phyloP scores from a whole-genome alignment of 2,113 vertebrate species.

The Austrofundulus limnaeus region DNA sequence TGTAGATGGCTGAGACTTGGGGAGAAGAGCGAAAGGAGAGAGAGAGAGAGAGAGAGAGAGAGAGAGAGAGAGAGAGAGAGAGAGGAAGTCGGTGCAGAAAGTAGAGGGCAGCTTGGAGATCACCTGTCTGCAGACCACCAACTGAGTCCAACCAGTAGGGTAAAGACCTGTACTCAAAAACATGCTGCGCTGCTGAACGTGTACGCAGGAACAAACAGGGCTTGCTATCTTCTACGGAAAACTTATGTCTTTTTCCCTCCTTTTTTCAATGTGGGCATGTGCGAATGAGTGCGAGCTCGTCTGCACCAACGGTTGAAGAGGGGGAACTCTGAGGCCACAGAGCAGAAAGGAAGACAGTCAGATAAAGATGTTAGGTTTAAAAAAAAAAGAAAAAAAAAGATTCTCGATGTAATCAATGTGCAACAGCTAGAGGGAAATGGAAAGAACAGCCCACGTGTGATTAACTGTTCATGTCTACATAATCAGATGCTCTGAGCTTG shows the following conservation, averaged over 20 bases:
- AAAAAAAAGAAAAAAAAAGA: conserved; percentile 67
- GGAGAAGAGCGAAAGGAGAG: conserved; percentile 49
- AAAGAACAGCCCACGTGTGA: conserved; percentile 72
- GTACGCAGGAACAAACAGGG: conserved; percentile 29
- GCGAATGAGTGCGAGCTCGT: conserved; percentile 20
- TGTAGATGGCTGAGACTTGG: conserved; percentile 75
- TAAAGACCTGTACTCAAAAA: conserved; percentile 37
- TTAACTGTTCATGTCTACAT: conserved; percentile 68
- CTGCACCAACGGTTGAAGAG: conserved; percentile 34
- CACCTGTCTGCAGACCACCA: conserved; percentile 32
- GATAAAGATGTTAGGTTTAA: conserved; percentile 70
- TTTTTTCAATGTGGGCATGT: conserved; percentile 18
- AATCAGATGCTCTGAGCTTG: conserved; percentile 68
- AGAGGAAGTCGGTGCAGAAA: conserved; percentile 60
- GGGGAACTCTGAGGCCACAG: conserved; percentile 50
- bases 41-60: conserved; percentile 41
- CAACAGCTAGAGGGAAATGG: conserved; percentile 71
- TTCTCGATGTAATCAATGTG: conserved; percentile 71
- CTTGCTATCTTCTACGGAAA: conserved; percentile 2
- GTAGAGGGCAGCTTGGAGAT: conserved; percentile 42
- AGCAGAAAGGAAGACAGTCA: conserved; percentile 52
- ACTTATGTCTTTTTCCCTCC: background rate
- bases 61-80: conserved; percentile 42
- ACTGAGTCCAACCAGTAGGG: conserved; percentile 44
- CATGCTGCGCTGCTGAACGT: conserved; percentile 7